Conservation (phyloP, 2,888 invertebrate genomes). For the Hyles lineata region DNA sequence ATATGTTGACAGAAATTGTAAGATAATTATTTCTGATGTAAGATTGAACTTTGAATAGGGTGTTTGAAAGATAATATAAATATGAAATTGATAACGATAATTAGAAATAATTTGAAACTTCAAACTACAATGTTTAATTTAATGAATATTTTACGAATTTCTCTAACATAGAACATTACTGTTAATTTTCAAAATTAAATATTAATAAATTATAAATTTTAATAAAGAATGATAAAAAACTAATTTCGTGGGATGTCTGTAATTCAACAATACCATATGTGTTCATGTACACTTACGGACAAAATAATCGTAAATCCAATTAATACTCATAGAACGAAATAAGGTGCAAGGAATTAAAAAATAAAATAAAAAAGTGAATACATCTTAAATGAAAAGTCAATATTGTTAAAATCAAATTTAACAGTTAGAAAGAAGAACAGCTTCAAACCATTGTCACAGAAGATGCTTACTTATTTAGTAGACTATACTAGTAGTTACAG, state of each 20-base stretch:
- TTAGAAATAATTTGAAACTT: no score
- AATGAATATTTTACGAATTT: no score
- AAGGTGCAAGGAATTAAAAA: constrained; percentile 37
- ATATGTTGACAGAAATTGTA: no score
- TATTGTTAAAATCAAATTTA: constrained; percentile 8
- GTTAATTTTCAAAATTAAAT: not conserved
- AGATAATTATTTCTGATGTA: no score
- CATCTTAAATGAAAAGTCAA: constrained; percentile 9
- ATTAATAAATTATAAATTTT: not conserved
- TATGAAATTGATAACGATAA: no score
- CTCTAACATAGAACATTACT: not conserved
- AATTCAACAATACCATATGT: not conserved
- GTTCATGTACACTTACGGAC: constrained; percentile 33
- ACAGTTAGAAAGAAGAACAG: constrained; percentile 30
- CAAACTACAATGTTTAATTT: no score
- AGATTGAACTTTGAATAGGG: no score
- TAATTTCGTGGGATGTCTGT: constrained; percentile 4
- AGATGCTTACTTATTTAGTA: constrained; percentile 18
- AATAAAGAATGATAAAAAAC: not conserved
- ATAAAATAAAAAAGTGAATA: constrained; percentile 36
- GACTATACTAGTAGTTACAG: constrained; percentile 12
- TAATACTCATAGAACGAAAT: constrained; percentile 26
- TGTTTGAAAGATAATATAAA: no score
- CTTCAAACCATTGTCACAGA: constrained; percentile 19
- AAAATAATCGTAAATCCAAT: constrained; percentile 33